phyloP scores from a whole-genome alignment of 1,140 invertebrate species.

The Eurosta solidaginis region DNA sequence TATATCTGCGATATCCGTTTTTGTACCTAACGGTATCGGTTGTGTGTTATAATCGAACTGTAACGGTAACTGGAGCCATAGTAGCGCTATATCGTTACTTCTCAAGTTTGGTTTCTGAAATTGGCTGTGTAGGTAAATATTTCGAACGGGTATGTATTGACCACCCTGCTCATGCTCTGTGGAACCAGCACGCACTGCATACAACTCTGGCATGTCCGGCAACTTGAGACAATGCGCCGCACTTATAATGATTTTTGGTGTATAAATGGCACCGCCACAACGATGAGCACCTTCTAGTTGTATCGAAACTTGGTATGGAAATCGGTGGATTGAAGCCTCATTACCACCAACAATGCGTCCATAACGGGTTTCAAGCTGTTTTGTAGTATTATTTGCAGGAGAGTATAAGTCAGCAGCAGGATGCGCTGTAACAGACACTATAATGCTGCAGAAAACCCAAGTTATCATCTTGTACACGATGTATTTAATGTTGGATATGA shows the following conservation, averaged over 20 bases:
- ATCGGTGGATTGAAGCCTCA: neutral
- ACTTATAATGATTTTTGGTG: constrained; percentile 62
- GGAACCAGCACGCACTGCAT: constrained; percentile 48
- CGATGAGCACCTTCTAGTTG: constrained; percentile 60
- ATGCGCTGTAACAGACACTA: neutral
- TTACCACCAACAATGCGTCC: constrained; percentile 62
- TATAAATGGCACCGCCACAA: constrained; percentile 65
- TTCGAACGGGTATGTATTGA: neutral
- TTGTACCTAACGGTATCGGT: constrained; percentile 38
- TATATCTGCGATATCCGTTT: constrained; percentile 29
- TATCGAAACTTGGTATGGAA: constrained; percentile 62
- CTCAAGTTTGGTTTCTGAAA: neutral
- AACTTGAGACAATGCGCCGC: constrained; percentile 66
- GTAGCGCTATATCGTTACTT: constrained; percentile 52
- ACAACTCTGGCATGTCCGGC: constrained; percentile 35
- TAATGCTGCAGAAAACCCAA: neutral
- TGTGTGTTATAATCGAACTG: constrained; percentile 44
- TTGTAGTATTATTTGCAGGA: neutral
- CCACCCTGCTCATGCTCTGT: constrained; percentile 48
- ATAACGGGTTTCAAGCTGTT: neutral
- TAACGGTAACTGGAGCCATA: constrained; percentile 40
- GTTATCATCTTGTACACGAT: neutral
- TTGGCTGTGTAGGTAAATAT: neutral
- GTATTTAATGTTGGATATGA: neutral
- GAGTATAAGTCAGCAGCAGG: neutral